A percentile compares a stretch with the other conserved stretches of the same genome.
Conservation (phyloP, 2,797 vertebrate genomes). For the Luscinia luscinia region DNA sequence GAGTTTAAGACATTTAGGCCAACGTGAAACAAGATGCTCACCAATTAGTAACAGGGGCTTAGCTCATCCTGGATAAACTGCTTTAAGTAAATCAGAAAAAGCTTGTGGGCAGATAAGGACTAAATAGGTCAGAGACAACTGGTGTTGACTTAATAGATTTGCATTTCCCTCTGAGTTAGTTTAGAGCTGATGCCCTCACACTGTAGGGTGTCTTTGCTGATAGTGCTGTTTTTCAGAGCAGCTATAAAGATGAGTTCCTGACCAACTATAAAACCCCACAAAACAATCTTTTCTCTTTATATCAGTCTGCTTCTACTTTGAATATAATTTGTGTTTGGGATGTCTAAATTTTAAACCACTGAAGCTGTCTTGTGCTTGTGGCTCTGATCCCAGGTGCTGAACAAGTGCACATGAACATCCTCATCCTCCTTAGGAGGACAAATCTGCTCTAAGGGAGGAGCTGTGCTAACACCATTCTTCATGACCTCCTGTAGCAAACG, state of each 20-base stretch:
- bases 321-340: not conserved
- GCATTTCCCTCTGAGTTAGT: conserved; percentile 59
- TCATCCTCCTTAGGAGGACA: not conserved
- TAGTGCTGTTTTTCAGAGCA: conserved; percentile 35
- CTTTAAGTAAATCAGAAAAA: conserved; percentile 67
- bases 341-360: not conserved
- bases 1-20: conserved; percentile 67
- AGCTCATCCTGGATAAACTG: conserved; percentile 58
- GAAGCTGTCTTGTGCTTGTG: not conserved
- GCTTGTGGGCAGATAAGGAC: conserved; percentile 65
- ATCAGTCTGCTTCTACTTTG: not conserved
- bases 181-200: conserved; percentile 54
- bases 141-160: conserved; percentile 70
- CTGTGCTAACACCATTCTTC: not conserved
- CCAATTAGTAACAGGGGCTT: conserved; percentile 66
- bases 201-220: conserved; percentile 60
- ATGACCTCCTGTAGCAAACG: not conserved
- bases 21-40: conserved; percentile 41
- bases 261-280: not conserved
- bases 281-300: not conserved
- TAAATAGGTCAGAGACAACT: conserved; percentile 70
- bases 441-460: not conserved
- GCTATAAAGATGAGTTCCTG: conserved; percentile 39
- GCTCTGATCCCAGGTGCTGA: not conserved
- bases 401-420: not conserved